These are phyloP conservation scores for Haplochromis burtoni DNA, from an alignment of 2,113 vertebrate species.

Conservation along the genomic window DNA sequence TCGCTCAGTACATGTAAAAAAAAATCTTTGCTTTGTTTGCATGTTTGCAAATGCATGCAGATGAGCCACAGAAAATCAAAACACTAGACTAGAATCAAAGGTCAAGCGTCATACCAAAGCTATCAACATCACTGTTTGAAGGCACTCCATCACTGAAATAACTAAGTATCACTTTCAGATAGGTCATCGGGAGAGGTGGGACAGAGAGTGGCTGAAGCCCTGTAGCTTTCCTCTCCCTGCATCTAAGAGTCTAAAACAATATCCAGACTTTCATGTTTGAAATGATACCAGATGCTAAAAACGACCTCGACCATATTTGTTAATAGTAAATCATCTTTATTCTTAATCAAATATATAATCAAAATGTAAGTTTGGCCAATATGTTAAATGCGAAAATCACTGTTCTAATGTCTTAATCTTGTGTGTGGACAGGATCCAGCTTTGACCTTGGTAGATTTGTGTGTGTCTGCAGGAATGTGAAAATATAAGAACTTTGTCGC, in stretches of 20 bases:
- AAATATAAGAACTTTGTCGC: background rate
- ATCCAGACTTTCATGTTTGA: background rate
- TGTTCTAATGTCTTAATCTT: background rate
- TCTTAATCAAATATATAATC: background rate
- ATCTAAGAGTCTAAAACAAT: fast-evolving
- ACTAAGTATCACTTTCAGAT: background rate
- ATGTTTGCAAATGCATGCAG: background rate
- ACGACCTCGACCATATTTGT: background rate
- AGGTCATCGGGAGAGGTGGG: background rate
- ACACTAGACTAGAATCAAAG: background rate
- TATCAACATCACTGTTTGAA: background rate
- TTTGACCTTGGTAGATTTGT: background rate
- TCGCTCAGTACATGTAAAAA: background rate
- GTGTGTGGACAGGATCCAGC: background rate
- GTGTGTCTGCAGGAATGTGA: background rate
- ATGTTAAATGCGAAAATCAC: background rate
- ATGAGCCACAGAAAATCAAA: background rate
- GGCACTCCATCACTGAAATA: background rate
- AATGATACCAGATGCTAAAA: background rate
- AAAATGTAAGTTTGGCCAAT: background rate
- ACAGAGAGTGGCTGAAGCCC: background rate
- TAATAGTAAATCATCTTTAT: background rate
- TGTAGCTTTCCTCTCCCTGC: background rate
- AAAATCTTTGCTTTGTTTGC: background rate
- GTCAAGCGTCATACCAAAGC: background rate